Evolutionary conservation across 1,140 invertebrate genomes (phyloP).

Genomic region (Macrobrachium nipponense): DNA sequence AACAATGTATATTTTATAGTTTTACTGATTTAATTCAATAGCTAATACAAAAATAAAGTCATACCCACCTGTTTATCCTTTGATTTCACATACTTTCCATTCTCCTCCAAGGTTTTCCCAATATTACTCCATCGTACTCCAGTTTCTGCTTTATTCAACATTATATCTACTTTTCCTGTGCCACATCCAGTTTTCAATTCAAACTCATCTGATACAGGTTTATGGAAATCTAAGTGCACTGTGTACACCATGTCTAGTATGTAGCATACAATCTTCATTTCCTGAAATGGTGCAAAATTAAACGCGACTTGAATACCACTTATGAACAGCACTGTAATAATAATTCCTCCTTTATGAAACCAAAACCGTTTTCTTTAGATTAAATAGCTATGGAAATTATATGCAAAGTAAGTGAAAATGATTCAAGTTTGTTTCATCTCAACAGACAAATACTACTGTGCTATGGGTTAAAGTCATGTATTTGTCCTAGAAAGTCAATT

Average conservation of each 20-base stretch:
- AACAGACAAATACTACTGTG: too few species aligned
- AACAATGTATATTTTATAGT: too few species aligned
- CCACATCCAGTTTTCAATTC: slow-evolving; percentile 57
- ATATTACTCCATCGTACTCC: slow-evolving; percentile 59
- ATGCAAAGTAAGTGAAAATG: too few species aligned
- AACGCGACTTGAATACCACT: too few species aligned
- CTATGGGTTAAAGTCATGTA: too few species aligned
- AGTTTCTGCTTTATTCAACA: slow-evolving; percentile 65
- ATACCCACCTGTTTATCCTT: slow-evolving; percentile 49
- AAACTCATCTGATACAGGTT: slow-evolving; percentile 33
- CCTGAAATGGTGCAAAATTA: not conserved
- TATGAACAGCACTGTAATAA: too few species aligned
- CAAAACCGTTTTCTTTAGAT: too few species aligned
- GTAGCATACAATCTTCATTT: slow-evolving; percentile 39
- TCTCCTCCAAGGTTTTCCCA: slow-evolving; percentile 46
- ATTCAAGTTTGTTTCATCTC: too few species aligned
- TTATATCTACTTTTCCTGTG: slow-evolving; percentile 67
- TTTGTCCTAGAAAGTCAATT: too few species aligned
- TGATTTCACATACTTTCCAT: slow-evolving; percentile 32
- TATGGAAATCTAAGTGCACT: slow-evolving; percentile 47
- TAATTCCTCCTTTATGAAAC: too few species aligned
- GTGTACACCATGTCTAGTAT: slow-evolving; percentile 51
- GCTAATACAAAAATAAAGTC: not conserved
- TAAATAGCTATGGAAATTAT: too few species aligned
- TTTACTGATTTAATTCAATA: not conserved